Conservation (phyloP, 2,113 vertebrate genomes). For the Edolisoma coerulescens region DNA sequence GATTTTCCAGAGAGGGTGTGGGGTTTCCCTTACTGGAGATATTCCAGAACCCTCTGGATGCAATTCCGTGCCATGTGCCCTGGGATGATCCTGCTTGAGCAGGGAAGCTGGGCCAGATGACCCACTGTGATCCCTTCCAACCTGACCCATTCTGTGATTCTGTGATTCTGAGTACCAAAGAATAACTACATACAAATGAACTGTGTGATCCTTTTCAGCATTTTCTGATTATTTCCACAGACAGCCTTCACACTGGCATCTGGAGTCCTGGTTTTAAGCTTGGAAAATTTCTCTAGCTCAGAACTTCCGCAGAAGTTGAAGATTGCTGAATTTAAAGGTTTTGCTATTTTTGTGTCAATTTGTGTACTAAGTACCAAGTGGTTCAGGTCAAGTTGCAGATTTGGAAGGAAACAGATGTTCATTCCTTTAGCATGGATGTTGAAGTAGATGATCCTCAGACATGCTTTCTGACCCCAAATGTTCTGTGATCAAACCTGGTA, state of each 20-base stretch:
- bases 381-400: not conserved
- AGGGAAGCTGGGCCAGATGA: not conserved
- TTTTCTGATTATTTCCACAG: not conserved
- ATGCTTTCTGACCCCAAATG: fast-evolving
- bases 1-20: not conserved
- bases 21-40: not conserved
- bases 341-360: not conserved
- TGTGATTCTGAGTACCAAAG: not conserved
- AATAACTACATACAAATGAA: not conserved
- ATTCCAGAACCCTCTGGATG: not conserved
- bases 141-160: not conserved
- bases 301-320: not conserved
- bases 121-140: not conserved
- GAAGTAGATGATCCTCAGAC: not conserved
- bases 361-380: not conserved
- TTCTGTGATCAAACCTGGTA: not conserved
- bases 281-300: not conserved
- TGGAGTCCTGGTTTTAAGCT: not conserved
- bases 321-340: not conserved
- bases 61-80: not conserved
- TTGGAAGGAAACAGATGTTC: not conserved
- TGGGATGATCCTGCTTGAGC: not conserved
- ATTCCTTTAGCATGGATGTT: not conserved
- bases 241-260: not conserved
- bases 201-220: not conserved